phyloP scores from a whole-genome alignment of 2,888 invertebrate genomes.

The Dolichomitus sp. region DNA sequence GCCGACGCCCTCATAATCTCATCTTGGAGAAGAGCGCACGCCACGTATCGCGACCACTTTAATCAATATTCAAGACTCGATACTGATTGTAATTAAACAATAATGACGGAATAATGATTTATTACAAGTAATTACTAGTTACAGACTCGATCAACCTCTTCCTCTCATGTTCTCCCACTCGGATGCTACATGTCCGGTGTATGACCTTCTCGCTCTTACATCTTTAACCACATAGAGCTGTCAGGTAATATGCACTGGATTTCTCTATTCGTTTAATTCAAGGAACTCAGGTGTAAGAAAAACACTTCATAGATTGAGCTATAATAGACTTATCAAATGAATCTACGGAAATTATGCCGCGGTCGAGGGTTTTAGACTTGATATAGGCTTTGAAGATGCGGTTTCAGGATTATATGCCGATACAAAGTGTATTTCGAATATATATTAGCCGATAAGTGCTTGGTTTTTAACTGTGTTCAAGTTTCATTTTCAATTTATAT shows the following conservation, averaged over 20 bases:
- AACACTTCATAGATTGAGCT: too few relatives aligned
- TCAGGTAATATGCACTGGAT: slow-evolving; percentile 27
- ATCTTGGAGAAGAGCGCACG: slow-evolving; percentile 53
- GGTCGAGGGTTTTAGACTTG: too few relatives aligned
- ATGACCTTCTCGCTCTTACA: slow-evolving; percentile 16
- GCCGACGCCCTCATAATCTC: slow-evolving; percentile 64
- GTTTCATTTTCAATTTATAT: too few relatives aligned
- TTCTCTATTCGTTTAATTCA: slow-evolving; percentile 25
- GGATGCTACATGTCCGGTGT: background rate
- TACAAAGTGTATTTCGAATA: too few relatives aligned
- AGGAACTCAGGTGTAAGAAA: background rate
- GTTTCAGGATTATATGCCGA: too few relatives aligned
- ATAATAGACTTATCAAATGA: too few relatives aligned
- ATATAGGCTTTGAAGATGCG: too few relatives aligned
- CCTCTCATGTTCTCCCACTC: slow-evolving; percentile 57
- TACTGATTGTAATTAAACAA: slow-evolving; percentile 84
- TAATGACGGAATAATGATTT: slow-evolving; percentile 83
- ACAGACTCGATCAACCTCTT: slow-evolving; percentile 71
- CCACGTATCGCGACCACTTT: slow-evolving; percentile 63
- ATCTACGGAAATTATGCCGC: too few relatives aligned
- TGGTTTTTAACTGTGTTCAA: too few relatives aligned
- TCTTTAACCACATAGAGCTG: background rate
- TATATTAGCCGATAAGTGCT: too few relatives aligned
- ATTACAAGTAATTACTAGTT: slow-evolving; percentile 82
- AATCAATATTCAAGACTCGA: slow-evolving; percentile 83